A percentile compares a stretch with the other conserved stretches of the same genome.
These are phyloP conservation scores for Phrynocephalus guinanensis DNA, from an alignment of 2,797 vertebrate genomes.

Conservation along the genomic window DNA sequence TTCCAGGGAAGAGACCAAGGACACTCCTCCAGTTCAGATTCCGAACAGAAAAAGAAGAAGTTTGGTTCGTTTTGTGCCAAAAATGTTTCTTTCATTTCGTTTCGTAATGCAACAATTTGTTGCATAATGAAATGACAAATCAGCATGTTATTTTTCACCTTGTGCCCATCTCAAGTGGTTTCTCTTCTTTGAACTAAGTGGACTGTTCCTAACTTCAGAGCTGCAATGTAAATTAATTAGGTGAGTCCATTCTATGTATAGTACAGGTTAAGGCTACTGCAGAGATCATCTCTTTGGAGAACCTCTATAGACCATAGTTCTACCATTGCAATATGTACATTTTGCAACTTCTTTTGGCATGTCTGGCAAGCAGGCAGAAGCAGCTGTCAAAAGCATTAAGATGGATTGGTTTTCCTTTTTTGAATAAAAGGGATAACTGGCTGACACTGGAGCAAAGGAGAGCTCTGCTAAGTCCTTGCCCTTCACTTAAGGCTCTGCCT, in stretches of 20 bases:
- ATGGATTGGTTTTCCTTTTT: slow-evolving; percentile 66
- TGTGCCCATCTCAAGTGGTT: no score
- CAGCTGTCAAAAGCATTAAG: slow-evolving; percentile 66
- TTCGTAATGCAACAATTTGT: no score
- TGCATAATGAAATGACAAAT: no score
- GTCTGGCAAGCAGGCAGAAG: slow-evolving; percentile 65
- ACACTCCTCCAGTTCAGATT: no score
- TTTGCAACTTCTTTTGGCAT: slow-evolving; percentile 66
- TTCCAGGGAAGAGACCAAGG: no score
- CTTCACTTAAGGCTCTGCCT: slow-evolving; percentile 56
- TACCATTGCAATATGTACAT: slow-evolving; percentile 54
- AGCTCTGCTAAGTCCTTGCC: slow-evolving; percentile 56
- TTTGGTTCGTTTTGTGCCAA: no score
- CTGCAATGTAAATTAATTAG: background rate
- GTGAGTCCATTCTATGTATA: background rate
- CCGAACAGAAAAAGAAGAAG: no score
- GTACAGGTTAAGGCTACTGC: background rate
- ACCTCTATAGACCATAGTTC: slow-evolving; percentile 55
- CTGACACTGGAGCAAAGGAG: slow-evolving; percentile 55
- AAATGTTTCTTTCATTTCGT: no score
- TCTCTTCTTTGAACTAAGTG: background rate
- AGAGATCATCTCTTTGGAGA: slow-evolving; percentile 61
- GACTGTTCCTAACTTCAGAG: background rate
- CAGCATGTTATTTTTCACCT: no score
- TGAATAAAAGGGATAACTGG: slow-evolving; percentile 53